phyloP scores from a whole-genome alignment of 2,113 vertebrate genomes.

The Macheiramphus alcinus region DNA sequence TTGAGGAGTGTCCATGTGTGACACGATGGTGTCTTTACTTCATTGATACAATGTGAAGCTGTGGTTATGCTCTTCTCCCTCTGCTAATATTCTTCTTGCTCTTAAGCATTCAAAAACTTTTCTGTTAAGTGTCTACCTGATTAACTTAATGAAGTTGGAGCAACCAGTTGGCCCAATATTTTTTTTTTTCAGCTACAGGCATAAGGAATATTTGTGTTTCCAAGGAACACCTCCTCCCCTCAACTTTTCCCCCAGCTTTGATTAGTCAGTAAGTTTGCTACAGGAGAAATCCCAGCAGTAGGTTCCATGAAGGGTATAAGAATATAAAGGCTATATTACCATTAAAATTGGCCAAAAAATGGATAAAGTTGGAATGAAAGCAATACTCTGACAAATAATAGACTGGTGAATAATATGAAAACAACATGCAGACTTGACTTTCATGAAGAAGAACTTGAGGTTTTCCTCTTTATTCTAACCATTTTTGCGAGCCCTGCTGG shows the following conservation, averaged over 20 bases:
- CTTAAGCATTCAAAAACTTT: not conserved
- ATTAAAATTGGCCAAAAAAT: not conserved
- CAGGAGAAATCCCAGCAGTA: not conserved
- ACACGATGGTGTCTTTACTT: not conserved
- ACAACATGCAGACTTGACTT: not conserved
- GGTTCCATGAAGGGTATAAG: not conserved
- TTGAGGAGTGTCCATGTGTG: rapidly evolving
- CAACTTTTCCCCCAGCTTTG: not conserved
- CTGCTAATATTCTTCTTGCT: not conserved
- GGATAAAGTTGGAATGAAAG: not conserved
- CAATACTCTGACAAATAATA: not conserved
- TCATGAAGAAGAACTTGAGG: not conserved
- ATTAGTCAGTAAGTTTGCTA: not conserved
- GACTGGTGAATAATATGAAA: not conserved
- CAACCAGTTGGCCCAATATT: not conserved
- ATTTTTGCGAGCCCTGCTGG: not conserved
- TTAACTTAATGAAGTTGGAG: not conserved
- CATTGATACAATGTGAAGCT: rapidly evolving
- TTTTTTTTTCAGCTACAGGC: not conserved
- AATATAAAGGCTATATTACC: not conserved
- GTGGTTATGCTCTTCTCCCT: not conserved
- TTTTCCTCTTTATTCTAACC: not conserved
- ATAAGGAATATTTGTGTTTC: not conserved
- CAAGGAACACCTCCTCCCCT: not conserved
- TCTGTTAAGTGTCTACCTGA: not conserved